These are phyloP conservation scores for Pampus argenteus DNA, from an alignment of 2,797 vertebrate species.

Conservation along the genomic window DNA sequence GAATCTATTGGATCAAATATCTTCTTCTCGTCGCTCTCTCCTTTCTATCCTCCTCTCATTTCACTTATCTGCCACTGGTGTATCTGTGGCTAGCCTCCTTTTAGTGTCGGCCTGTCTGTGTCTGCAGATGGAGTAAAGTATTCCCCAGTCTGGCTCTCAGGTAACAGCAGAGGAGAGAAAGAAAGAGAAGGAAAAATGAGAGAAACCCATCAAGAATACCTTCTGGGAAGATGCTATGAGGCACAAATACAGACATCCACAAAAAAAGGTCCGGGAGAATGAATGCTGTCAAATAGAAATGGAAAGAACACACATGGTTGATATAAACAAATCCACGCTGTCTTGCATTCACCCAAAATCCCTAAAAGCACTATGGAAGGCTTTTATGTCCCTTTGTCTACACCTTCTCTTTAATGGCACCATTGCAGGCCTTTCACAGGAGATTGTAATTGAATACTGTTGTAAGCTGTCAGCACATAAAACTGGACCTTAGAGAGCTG, in stretches of 20 bases:
- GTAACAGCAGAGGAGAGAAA: constrained; percentile 53
- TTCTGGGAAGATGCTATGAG: constrained; percentile 53
- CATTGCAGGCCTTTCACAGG: neutral
- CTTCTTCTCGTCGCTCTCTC: too few relatives aligned
- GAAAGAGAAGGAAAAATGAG: constrained; percentile 4
- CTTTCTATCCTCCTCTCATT: constrained; percentile 57
- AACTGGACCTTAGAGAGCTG: constrained; percentile 27
- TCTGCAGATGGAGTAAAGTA: constrained; percentile 59
- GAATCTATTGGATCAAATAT: constrained; percentile 42
- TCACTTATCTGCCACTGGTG: constrained; percentile 66
- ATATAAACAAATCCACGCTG: constrained; percentile 10
- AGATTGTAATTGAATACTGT: constrained; percentile 17
- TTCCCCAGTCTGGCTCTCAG: constrained; percentile 68
- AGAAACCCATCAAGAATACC: constrained; percentile 62
- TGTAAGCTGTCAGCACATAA: constrained; percentile 14
- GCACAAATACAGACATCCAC: constrained; percentile 31
- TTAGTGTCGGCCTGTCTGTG: constrained; percentile 67
- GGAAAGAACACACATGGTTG: neutral
- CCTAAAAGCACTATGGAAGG: constrained; percentile 2
- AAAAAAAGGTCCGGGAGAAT: constrained; percentile 8
- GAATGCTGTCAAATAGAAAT: constrained; percentile 3
- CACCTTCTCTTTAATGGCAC: constrained; percentile 31
- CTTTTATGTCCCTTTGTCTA: constrained; percentile 20
- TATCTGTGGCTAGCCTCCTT: constrained; percentile 64
- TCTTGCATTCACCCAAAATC: neutral